Conservation (phyloP, 2,797 vertebrate species). For the Synanceia verrucosa region DNA sequence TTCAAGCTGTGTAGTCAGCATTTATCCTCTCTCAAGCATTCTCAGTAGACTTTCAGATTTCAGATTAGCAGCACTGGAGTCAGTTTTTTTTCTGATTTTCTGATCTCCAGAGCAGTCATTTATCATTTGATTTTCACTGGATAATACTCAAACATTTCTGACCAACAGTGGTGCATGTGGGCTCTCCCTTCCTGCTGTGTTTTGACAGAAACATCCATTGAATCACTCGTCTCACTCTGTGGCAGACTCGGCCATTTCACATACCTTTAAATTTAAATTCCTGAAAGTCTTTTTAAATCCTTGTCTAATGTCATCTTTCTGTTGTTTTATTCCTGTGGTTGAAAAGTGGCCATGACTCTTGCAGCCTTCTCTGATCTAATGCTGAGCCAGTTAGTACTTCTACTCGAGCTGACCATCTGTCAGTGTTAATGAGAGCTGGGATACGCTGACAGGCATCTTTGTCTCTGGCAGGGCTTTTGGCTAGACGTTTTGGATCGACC, state of each 20-base stretch:
- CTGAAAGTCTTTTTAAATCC: conserved; percentile 2
- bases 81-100: neutral
- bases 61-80: conserved; percentile 37
- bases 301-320: conserved; percentile 9
- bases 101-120: neutral
- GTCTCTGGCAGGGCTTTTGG: conserved; percentile 6
- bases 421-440: conserved; percentile 40
- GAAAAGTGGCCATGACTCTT: conserved; percentile 9
- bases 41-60: conserved; percentile 47
- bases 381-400: conserved; percentile 35
- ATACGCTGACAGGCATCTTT: conserved; percentile 16
- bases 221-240: neutral
- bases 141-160: neutral
- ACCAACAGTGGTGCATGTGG: neutral
- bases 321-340: conserved; percentile 19
- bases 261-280: neutral
- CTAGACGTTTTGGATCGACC: conserved; percentile 10
- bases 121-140: neutral
- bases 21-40: conserved; percentile 28
- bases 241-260: neutral
- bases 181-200: neutral
- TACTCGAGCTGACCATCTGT: conserved; percentile 49
- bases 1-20: conserved; percentile 45
- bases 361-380: conserved; percentile 20
- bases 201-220: neutral